Evolutionary conservation across 64 coral and sea anemone genomes (phyloP).

Genomic region (Platygyra sinensis): DNA sequence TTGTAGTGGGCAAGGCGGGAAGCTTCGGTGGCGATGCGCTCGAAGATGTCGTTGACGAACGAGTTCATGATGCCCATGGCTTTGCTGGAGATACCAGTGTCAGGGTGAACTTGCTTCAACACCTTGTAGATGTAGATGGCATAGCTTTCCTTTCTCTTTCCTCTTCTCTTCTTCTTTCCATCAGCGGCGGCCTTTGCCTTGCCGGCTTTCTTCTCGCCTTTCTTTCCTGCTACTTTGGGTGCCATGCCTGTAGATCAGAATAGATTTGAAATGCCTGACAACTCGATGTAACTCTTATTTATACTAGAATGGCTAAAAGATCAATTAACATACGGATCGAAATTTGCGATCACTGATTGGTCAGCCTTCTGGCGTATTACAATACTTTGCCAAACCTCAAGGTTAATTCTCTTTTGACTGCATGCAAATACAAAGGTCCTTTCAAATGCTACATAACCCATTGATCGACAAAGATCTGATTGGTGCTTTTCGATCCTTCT

Average conservation of each 20-base stretch:
- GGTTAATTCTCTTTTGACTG: neutral
- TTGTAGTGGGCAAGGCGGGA: constrained; percentile 65
- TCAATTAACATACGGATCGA: constrained; percentile 36
- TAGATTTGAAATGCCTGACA: no score
- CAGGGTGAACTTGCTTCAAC: constrained; percentile 59
- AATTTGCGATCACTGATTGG: constrained; percentile 21
- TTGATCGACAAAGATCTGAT: constrained; percentile 1
- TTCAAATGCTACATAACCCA: neutral
- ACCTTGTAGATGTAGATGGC: constrained; percentile 67
- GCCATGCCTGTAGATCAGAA: no score
- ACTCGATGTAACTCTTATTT: no score
- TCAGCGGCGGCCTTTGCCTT: neutral
- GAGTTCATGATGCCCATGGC: constrained; percentile 80
- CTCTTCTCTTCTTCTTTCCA: constrained; percentile 28
- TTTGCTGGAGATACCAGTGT: constrained; percentile 68
- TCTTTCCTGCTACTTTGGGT: no score
- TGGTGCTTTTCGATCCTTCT: constrained; percentile 33
- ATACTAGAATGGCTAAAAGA: neutral
- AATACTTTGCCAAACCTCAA: neutral
- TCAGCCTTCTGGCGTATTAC: no score
- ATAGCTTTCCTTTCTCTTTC: constrained; percentile 60
- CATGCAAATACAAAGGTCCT: neutral
- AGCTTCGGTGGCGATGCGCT: constrained; percentile 68
- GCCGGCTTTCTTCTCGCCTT: no score
- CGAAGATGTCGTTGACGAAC: constrained; percentile 85